These are phyloP conservation scores for Scaptomyza caliginosa DNA, from an alignment of 2,888 invertebrate genomes.

Conservation along the genomic window DNA sequence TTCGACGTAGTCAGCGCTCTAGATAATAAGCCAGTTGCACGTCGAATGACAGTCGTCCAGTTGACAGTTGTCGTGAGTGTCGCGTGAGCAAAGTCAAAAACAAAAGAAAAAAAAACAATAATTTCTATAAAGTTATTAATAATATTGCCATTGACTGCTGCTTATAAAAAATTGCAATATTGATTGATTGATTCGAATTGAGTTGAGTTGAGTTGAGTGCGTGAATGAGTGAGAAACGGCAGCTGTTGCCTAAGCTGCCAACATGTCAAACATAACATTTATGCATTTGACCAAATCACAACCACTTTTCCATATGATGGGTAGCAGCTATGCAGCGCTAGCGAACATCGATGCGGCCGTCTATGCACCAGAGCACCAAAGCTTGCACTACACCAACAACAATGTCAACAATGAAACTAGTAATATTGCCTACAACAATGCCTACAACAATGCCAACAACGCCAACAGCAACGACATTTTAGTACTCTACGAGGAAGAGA, in stretches of 20 bases:
- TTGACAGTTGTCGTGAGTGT: slow-evolving; percentile 48
- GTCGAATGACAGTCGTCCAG: slow-evolving; percentile 37
- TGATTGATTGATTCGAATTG: slow-evolving; percentile 24
- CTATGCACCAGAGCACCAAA: slow-evolving; percentile 29
- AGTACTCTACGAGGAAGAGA: slow-evolving; percentile 69
- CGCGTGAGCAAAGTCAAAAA: slow-evolving; percentile 15
- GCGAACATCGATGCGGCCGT: slow-evolving; percentile 45
- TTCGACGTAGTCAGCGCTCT: slow-evolving; percentile 19
- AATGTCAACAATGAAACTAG: slow-evolving; percentile 16
- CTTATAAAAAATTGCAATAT: slow-evolving; percentile 27
- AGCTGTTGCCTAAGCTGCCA: slow-evolving; percentile 40
- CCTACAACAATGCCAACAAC: slow-evolving; percentile 29
- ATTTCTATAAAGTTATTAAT: not conserved
- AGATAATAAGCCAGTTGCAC: slow-evolving; percentile 54
- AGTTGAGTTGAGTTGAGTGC: slow-evolving; percentile 29
- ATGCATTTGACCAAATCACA: slow-evolving; percentile 60
- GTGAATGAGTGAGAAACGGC: slow-evolving; percentile 9
- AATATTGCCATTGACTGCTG: slow-evolving; percentile 31
- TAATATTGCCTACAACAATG: slow-evolving; percentile 18
- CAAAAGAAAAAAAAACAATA: not conserved
- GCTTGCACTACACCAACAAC: slow-evolving; percentile 7
- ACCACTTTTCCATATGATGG: slow-evolving; percentile 58
- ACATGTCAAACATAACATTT: slow-evolving; percentile 73
- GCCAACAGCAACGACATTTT: slow-evolving; percentile 58
- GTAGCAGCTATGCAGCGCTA: slow-evolving; percentile 51